Evolutionary conservation across 1,140 invertebrate genomes (phyloP).

Genomic region (Plodia interpunctella): DNA sequence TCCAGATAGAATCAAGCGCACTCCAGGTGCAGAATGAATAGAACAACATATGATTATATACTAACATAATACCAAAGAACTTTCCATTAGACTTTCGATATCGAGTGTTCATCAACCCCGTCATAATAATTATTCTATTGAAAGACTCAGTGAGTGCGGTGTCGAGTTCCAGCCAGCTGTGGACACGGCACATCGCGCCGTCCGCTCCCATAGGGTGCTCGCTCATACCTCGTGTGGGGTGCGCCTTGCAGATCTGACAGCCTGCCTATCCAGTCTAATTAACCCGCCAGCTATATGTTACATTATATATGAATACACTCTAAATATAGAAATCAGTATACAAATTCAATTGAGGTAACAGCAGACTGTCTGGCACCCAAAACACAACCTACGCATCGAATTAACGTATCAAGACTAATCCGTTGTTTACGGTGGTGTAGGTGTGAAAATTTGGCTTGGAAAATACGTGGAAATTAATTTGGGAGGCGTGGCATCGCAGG

Average conservation of each 20-base stretch:
- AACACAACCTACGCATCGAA: not conserved
- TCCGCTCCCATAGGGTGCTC: not conserved
- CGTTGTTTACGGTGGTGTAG: not conserved
- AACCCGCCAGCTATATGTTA: not conserved
- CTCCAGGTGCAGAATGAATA: too few species aligned
- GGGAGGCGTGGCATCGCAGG: constrained; percentile 14
- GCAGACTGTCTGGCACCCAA: not conserved
- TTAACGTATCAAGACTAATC: not conserved
- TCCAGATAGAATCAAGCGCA: too few species aligned
- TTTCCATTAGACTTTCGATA: constrained; percentile 13
- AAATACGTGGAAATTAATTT: not conserved
- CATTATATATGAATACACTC: not conserved
- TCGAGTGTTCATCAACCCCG: constrained; percentile 4
- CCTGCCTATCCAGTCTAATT: not conserved
- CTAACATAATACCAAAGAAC: too few species aligned
- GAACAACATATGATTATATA: too few species aligned
- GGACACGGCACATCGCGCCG: not conserved
- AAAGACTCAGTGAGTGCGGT: not conserved
- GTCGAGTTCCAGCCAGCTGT: constrained; percentile 1
- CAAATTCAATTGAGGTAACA: not conserved
- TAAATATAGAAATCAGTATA: not conserved
- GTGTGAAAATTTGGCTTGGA: not conserved
- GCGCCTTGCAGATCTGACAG: not conserved
- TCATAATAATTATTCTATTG: not conserved
- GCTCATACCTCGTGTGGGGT: not conserved